Evolutionary conservation across 2,888 invertebrate genomes (phyloP), one percentile per base, ranked within the genome.

Genomic region (Clostera curtula): DNA sequence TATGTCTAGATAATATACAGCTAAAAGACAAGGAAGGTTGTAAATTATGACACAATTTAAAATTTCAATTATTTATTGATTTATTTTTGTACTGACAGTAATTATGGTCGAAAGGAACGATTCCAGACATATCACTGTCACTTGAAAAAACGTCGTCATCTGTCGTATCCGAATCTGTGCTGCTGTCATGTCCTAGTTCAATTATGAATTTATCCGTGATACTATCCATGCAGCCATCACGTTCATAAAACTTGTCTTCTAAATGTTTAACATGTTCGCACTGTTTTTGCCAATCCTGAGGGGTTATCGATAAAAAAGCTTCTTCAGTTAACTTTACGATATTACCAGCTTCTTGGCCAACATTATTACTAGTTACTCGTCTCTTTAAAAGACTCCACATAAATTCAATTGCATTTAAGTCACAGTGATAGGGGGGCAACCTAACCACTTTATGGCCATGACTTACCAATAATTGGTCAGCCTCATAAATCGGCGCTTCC

Each of bases 381-480:
- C 42, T 32, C 39, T 43, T 43, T 13, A 36, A 13, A 10, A 35
- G 22, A 29, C 34, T 44, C 45, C 45, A 47, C 11, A 43, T 40
- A 16, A 36, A 18, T 19, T 39, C 39, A 3, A 45, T 42, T 3
- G 40, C 25, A n/a, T n/a, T n/a, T n/a, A n/a, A n/a, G n/a, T n/a
- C n/a, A n/a, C n/a, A n/a, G n/a, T n/a, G n/a, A n/a, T n/a, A n/a
- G n/a, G n/a, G n/a, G n/a, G n/a, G n/a, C n/a, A n/a, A n/a, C n/a
- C n/a, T n/a, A n/a, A n/a, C n/a, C n/a, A n/a, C n/a, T n/a, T n/a
- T n/a, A n/a, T n/a, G n/a, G n/a, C n/a, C n/a, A n/a, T n/a, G n/a
- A 19, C 40, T 38, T 12, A 42, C 26, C 7, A 47, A 24, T 10
- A 48, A 12, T 26, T 28, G 9, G 25, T 47, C 41, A 23, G 25